Base-by-base conservation (phyloP, 2,797 vertebrate genomes). In the Fundulus diaphanus region DNA sequence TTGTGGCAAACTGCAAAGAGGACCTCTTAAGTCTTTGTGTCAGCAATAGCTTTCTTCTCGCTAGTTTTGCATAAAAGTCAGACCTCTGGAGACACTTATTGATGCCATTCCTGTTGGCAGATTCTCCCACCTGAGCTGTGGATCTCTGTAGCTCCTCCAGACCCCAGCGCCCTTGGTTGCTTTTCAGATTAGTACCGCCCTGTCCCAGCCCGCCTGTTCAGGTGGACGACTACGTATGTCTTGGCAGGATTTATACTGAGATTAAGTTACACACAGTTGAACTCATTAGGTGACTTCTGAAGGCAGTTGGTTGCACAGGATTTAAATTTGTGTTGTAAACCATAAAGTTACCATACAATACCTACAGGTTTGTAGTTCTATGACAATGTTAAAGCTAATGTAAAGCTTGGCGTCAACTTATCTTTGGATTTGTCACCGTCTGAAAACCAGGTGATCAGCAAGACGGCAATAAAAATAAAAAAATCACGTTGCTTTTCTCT, bases 381-480 rank as follows among this genome's bases (percentile, higher is more conserved):
- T 33, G 51, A 52, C 13, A 57, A 44, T 74, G 74, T 35, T 2
- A 4, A 54, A 2, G 77, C 33, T 48, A 71, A 65, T 31, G 51
- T 49, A 40, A 44, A 57, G 46, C 68, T 68, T 57, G 56, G 54
- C 54, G 24, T 37, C 44, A 40, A 48, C 68, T 66, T 79, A 2
- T 75, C 46, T 44, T 35, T 49, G 70, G 52, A 68, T 84, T 78
- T 65, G 59, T 79, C 24, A 16, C 46, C 4, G 18, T 74, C 74
- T 70, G 33, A 67, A 84, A 82, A 83, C 72, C 85, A 86, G 84
- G 74, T 78, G 79, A 79, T 85, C 76, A 27, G 42, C 37, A 33
- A 82, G 59, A 61, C 73, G 72, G 71, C 33, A 52, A 42, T 18
- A 54, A 54, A 73, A 22, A n/a, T n/a, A n/a, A n/a, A n/a, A n/a